Conservation (phyloP, 2,888 invertebrate genomes). For the Macrostomum cliftonense region DNA sequence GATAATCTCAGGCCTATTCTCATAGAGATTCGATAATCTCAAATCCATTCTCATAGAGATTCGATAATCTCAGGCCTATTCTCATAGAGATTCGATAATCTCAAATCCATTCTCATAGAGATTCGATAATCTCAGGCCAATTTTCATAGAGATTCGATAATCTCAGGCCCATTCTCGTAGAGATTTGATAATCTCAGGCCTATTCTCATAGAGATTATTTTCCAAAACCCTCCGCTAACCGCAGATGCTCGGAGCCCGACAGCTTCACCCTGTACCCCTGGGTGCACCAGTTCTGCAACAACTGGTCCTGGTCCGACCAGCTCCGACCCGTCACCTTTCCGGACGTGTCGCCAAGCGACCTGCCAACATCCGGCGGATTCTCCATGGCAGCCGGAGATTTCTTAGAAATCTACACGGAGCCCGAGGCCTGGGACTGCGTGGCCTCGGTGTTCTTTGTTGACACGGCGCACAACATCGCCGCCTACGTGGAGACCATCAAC, state of each 20-base stretch:
- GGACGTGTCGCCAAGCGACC: slow-evolving; percentile 58
- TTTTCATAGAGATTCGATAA: too few relatives aligned
- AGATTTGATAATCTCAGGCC: too few relatives aligned
- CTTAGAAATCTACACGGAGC: slow-evolving; percentile 51
- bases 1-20: too few relatives aligned
- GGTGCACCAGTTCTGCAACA: slow-evolving; percentile 83
- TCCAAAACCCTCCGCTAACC: too few relatives aligned
- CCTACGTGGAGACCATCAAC: slow-evolving; percentile 78
- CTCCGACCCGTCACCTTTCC: slow-evolving; percentile 60
- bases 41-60: too few relatives aligned
- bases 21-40: too few relatives aligned
- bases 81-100: too few relatives aligned
- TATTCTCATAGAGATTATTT: too few relatives aligned
- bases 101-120: too few relatives aligned
- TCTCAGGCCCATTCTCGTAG: too few relatives aligned
- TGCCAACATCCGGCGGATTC: slow-evolving; percentile 50
- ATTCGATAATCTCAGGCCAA: too few relatives aligned
- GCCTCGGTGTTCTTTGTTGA: slow-evolving; percentile 95
- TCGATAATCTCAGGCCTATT: too few relatives aligned
- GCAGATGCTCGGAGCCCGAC: slow-evolving; percentile 48
- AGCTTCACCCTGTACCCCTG: slow-evolving; percentile 70
- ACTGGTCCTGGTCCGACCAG: slow-evolving; percentile 61
- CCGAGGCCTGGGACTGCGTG: slow-evolving; percentile 66
- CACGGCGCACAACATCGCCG: slow-evolving; percentile 83
- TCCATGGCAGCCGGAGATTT: slow-evolving; percentile 95